Conservation (phyloP, 2,797 vertebrate species). For the Rhabdophis nuchalis region DNA sequence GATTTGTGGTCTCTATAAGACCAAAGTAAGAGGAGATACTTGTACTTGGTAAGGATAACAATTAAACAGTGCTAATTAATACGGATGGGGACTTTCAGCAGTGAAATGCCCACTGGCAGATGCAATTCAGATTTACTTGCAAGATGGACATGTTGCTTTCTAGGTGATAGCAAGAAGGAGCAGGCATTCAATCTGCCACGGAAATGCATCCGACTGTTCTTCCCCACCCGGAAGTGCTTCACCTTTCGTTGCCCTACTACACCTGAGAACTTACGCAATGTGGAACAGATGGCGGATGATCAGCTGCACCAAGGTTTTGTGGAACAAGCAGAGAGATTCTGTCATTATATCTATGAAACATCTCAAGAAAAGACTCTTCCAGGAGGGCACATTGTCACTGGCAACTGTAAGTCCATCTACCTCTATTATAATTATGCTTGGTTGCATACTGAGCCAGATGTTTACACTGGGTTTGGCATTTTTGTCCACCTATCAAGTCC, state of each 20-base stretch:
- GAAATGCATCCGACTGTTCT: constrained; percentile 65
- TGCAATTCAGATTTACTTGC: not conserved
- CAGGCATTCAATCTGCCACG: constrained; percentile 52
- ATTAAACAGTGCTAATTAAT: not conserved
- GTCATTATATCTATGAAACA: constrained; percentile 33
- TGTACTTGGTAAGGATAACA: not conserved
- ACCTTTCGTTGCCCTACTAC: constrained; percentile 54
- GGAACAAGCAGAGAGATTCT: constrained; percentile 38
- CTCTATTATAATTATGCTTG: no score
- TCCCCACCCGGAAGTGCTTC: constrained; percentile 68
- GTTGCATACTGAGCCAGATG: no score
- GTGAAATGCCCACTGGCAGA: not conserved
- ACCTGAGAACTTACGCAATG: constrained; percentile 17
- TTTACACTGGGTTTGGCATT: no score
- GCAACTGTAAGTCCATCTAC: constrained; percentile 41
- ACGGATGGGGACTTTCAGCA: not conserved
- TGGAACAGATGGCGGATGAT: constrained; percentile 46
- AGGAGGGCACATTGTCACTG: constrained; percentile 45
- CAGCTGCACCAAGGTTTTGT: constrained; percentile 49
- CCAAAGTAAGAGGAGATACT: not conserved
- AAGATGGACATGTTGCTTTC: not conserved
- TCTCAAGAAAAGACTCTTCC: constrained; percentile 47
- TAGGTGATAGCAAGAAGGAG: not conserved
- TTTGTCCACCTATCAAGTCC: no score
- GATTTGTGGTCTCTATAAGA: not conserved